phyloP scores from a whole-genome alignment of 2,797 vertebrate genomes.

The Bufotes viridis region DNA sequence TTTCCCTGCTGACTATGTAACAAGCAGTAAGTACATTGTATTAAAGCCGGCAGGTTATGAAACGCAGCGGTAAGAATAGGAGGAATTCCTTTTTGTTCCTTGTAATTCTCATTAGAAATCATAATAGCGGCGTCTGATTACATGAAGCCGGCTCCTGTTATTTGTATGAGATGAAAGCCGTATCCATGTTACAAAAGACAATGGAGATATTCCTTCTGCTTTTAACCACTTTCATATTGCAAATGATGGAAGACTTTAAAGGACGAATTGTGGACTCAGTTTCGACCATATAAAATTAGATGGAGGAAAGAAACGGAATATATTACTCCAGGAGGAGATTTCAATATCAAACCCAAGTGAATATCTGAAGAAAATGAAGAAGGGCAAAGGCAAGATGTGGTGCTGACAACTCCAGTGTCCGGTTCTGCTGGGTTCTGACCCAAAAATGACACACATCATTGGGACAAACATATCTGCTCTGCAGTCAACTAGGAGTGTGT shows the following conservation, averaged over 20 bases:
- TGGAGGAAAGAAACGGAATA: constrained; percentile 25
- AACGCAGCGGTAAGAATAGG: constrained; percentile 65
- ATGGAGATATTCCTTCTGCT: constrained; percentile 54
- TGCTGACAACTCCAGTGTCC: neutral
- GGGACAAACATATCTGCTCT: too few species aligned
- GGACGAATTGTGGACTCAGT: constrained; percentile 49
- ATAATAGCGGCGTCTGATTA: constrained; percentile 58
- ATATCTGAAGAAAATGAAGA: neutral
- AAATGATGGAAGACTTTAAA: constrained; percentile 59
- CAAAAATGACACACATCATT: neutral
- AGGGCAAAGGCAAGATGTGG: neutral
- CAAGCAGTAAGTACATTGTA: neutral
- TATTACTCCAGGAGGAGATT: constrained; percentile 5
- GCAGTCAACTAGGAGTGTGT: too few species aligned
- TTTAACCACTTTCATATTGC: constrained; percentile 54
- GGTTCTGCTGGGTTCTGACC: neutral
- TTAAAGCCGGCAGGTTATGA: neutral
- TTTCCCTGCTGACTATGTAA: neutral
- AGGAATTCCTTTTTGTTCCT: constrained; percentile 68
- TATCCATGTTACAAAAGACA: constrained; percentile 61
- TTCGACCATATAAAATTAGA: constrained; percentile 45
- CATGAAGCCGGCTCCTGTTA: constrained; percentile 41
- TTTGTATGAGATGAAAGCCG: constrained; percentile 55
- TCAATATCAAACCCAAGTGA: constrained; percentile 19
- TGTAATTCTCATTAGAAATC: constrained; percentile 60